Base-by-base conservation (phyloP, 2,797 vertebrate species). In the Geotrypetes seraphini region DNA sequence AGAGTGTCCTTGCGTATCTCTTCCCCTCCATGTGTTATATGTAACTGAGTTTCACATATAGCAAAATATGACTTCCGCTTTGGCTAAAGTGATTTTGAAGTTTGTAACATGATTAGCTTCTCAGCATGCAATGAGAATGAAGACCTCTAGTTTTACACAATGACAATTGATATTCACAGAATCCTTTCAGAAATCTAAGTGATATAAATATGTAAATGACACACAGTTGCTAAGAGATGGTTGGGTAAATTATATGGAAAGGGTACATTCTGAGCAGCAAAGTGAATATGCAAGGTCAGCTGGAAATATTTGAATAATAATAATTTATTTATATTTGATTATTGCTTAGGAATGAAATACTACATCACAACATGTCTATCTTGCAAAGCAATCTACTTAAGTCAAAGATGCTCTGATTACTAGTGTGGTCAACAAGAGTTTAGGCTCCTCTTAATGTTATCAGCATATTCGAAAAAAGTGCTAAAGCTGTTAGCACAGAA, bases 151-250 rank as follows among this genome's bases (percentile, higher is more conserved):
- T 36, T 30, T 31, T 25, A 1, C n/a, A n/a, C n/a, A n/a, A n/a
- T n/a, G 1, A 60, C 26, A 43, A 43, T 36, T 32, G 50, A 38
- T 22, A 57, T 20, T 47, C 47, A 50, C 53, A 57, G 17, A 53
- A 53, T 38, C 33, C 25, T 25, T 34, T 43, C 22, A 45, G 32
- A 29, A 39, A 30, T 25, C 44, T 63, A 2, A 0, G 15, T 21
- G 25, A 47, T 17, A 27, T 14, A 43, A 34, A 42, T 37, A 35
- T 38, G 39, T 47, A 57, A 64, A 68, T 48, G 22, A 32, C 26
- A 39, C 52, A 49, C 19, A 47, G 43, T 53, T 57, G 39, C 36
- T 47, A 59, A 31, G 43, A 54, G 36, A 63, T 49, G 33, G 63
- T 62, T 43, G 35, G 23, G 12, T 19, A 62, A 25, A 4, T 2